These are phyloP conservation scores for Muscina levida DNA, from an alignment of 2,888 invertebrate genomes.

Conservation along the genomic window DNA sequence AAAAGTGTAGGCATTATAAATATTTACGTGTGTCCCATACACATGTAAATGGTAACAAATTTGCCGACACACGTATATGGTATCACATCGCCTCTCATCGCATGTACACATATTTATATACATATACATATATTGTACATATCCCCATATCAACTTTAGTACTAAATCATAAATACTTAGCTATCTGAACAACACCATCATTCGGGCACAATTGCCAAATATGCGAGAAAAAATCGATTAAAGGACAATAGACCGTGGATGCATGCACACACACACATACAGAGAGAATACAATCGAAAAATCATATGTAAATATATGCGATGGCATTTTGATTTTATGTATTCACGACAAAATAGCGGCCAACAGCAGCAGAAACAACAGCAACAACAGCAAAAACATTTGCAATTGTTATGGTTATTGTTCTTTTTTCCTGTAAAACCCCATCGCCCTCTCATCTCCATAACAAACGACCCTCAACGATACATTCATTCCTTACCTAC, in stretches of 20 bases:
- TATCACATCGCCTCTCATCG: slow-evolving; percentile 16
- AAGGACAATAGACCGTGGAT: slow-evolving; percentile 29
- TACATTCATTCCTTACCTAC: too few relatives aligned
- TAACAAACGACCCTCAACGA: neutral
- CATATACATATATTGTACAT: too few relatives aligned
- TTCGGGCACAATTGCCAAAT: slow-evolving; percentile 35
- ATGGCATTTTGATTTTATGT: slow-evolving; percentile 34
- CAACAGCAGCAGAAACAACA: slow-evolving; percentile 7
- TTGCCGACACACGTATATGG: too few relatives aligned
- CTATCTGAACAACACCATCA: slow-evolving; percentile 28
- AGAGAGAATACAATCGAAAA: neutral
- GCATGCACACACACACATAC: slow-evolving; percentile 2
- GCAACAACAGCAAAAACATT: slow-evolving; percentile 27
- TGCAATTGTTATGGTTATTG: slow-evolving; percentile 41
- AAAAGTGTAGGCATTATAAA: too few relatives aligned
- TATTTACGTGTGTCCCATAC: slow-evolving; percentile 31
- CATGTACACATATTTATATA: too few relatives aligned
- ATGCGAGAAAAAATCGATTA: slow-evolving; percentile 36
- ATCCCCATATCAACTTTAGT: neutral
- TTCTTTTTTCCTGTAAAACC: neutral
- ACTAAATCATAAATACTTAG: slow-evolving; percentile 26
- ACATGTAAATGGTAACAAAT: neutral
- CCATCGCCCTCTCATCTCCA: neutral
- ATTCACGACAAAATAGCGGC: neutral
- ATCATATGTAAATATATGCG: slow-evolving; percentile 39